A percentile compares a stretch with the other conserved stretches of the same genome.
phyloP scores from a whole-genome alignment of 2,797 vertebrate species.

The Pantherophis vulpinus region DNA sequence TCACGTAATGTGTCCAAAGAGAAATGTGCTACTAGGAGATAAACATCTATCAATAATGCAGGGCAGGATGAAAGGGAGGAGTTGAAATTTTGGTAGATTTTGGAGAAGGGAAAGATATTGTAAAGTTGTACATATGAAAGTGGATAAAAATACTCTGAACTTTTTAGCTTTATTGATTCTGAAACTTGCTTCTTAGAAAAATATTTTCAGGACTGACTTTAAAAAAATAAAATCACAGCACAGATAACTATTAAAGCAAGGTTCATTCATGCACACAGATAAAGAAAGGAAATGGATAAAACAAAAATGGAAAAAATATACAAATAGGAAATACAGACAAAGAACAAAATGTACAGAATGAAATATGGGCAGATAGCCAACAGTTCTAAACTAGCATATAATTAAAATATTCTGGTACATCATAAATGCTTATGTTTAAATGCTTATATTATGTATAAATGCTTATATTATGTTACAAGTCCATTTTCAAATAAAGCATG shows the following conservation, averaged over 20 bases:
- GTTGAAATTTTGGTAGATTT: background rate
- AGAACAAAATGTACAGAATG: background rate
- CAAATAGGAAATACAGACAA: background rate
- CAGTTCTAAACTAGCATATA: background rate
- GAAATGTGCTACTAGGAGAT: no score
- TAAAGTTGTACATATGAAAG: background rate
- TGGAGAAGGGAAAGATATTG: background rate
- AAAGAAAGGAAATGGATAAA: background rate
- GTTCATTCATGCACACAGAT: background rate
- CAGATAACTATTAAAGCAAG: background rate
- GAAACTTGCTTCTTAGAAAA: background rate
- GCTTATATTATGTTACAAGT: background rate
- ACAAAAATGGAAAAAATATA: background rate
- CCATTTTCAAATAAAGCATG: background rate
- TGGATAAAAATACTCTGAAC: no score
- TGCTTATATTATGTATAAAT: background rate
- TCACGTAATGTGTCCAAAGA: background rate
- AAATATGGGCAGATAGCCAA: background rate
- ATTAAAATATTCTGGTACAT: background rate
- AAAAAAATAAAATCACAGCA: background rate
- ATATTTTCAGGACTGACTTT: background rate
- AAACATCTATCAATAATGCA: background rate
- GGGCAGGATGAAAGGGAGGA: background rate
- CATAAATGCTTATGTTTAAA: background rate
- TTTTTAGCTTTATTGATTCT: background rate